These are phyloP conservation scores for Melanostoma scalare DNA, from an alignment of 2,888 invertebrate genomes.

Conservation along the genomic window DNA sequence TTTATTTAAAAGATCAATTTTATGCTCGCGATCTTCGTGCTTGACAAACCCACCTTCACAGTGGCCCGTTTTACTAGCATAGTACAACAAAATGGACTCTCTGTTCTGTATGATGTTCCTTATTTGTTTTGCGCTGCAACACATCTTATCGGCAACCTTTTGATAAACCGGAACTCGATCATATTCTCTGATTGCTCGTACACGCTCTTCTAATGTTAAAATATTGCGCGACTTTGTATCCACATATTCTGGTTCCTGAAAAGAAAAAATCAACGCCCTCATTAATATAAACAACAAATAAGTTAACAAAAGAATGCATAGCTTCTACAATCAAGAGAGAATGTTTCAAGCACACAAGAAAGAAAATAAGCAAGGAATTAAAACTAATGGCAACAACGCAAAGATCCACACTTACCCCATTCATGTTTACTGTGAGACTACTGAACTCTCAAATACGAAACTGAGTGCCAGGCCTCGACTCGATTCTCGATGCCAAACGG, in stretches of 20 bases:
- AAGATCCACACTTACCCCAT: slow-evolving; percentile 72
- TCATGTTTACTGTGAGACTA: slow-evolving; percentile 73
- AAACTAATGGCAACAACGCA: slow-evolving; percentile 44
- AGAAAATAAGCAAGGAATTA: slow-evolving; percentile 3
- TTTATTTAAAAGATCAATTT: slow-evolving; percentile 78
- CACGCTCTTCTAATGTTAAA: slow-evolving; percentile 77
- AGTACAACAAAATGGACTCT: slow-evolving; percentile 78
- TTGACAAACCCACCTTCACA: slow-evolving; percentile 45
- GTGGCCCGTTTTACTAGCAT: slow-evolving; percentile 72
- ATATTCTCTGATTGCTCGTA: slow-evolving; percentile 79
- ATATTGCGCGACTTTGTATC: slow-evolving; percentile 74
- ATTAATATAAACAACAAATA: slow-evolving; percentile 12
- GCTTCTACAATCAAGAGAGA: slow-evolving; percentile 5
- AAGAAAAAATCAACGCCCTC: slow-evolving; percentile 35
- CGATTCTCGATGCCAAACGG: neutral
- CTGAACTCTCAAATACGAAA: slow-evolving; percentile 67
- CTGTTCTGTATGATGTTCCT: slow-evolving; percentile 79
- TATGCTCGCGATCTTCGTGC: slow-evolving; percentile 75
- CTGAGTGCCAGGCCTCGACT: slow-evolving; percentile 57
- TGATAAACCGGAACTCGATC: slow-evolving; percentile 80
- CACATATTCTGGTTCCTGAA: slow-evolving; percentile 56
- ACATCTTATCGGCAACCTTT: slow-evolving; percentile 79
- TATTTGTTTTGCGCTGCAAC: slow-evolving; percentile 80
- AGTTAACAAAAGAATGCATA: slow-evolving; percentile 4
- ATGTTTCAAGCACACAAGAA: slow-evolving; percentile 10